Evolutionary conservation across 2,888 invertebrate genomes (phyloP).

Genomic region (Papilio gigon): DNA sequence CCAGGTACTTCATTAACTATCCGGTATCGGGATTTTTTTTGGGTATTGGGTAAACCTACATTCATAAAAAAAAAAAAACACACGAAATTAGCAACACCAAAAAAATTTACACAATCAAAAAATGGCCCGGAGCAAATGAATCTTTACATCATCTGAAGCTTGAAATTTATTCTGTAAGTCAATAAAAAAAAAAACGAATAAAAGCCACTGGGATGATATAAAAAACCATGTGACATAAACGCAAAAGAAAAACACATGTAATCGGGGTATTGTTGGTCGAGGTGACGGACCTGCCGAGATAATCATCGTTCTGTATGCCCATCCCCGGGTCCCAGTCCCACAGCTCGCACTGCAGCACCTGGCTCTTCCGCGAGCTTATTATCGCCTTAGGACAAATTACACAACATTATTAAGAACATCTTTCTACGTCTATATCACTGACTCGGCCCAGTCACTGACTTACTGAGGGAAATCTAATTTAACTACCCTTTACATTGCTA

Average conservation of each 20-base stretch:
- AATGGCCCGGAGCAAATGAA: conserved; percentile 49
- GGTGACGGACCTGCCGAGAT: conserved; percentile 89
- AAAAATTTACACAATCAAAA: conserved; percentile 45
- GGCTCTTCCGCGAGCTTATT: conserved; percentile 88
- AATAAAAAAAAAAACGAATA: conserved; percentile 12
- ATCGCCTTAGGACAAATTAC: conserved; percentile 85
- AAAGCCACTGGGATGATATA: conserved; percentile 40
- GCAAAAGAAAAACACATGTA: conserved; percentile 54
- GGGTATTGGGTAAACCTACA: conserved; percentile 40
- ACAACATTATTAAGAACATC: conserved; percentile 46
- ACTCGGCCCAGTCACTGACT: background rate
- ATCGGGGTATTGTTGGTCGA: conserved; percentile 54
- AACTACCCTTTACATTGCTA: background rate
- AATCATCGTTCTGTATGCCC: conserved; percentile 91
- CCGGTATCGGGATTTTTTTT: background rate
- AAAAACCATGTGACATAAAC: conserved; percentile 43
- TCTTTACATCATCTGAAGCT: conserved; percentile 57
- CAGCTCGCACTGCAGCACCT: conserved; percentile 88
- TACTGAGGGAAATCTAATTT: background rate
- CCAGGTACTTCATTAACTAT: conserved; percentile 5
- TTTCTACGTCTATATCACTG: conserved; percentile 7
- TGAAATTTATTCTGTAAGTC: background rate
- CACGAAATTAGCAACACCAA: conserved; percentile 55
- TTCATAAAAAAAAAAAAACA: conserved; percentile 45
- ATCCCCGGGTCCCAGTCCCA: conserved; percentile 93